phyloP scores from a whole-genome alignment of 2,888 invertebrate species.

The Incurvaria masculella region DNA sequence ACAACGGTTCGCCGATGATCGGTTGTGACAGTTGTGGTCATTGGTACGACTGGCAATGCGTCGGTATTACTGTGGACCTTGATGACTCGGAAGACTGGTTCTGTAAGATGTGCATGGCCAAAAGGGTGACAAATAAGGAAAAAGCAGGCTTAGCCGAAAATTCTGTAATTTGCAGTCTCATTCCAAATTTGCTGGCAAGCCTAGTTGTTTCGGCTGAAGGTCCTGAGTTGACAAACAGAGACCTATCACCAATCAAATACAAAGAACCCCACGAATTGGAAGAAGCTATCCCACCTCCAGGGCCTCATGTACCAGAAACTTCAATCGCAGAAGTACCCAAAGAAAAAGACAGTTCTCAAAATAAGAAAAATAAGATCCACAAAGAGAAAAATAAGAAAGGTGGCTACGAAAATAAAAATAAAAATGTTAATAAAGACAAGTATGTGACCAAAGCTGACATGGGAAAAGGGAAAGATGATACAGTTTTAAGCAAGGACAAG shows the following conservation, averaged over 20 bases:
- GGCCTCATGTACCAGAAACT: constrained; percentile 21
- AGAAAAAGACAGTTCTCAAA: constrained; percentile 40
- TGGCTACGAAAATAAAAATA: constrained; percentile 59
- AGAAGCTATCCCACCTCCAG: constrained; percentile 23
- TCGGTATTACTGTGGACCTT: constrained; percentile 82
- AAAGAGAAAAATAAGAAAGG: constrained; percentile 65
- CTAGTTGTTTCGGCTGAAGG: constrained; percentile 54
- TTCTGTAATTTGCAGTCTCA: constrained; percentile 42
- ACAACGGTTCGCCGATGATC: constrained; percentile 97
- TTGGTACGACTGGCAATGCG: constrained; percentile 92
- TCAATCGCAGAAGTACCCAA: constrained; percentile 26
- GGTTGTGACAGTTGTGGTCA: constrained; percentile 97
- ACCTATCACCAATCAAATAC: constrained; percentile 20
- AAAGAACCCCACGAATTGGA: constrained; percentile 19
- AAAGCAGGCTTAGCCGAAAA: constrained; percentile 42
- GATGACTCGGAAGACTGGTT: constrained; percentile 92
- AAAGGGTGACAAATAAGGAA: constrained; percentile 63
- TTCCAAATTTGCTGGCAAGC: constrained; percentile 45
- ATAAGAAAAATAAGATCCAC: constrained; percentile 59
- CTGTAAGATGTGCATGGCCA: constrained; percentile 79
- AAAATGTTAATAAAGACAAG: constrained; percentile 68
- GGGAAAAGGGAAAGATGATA: constrained; percentile 65
- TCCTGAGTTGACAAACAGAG: constrained; percentile 62
- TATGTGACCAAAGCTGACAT: constrained; percentile 61
- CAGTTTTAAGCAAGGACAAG: constrained; percentile 60